Percentiles rank a stretch among this genome's conserved stretches.
phyloP scores from a whole-genome alignment of 1,140 invertebrate genomes.

The Anadara kagoshimensis region DNA sequence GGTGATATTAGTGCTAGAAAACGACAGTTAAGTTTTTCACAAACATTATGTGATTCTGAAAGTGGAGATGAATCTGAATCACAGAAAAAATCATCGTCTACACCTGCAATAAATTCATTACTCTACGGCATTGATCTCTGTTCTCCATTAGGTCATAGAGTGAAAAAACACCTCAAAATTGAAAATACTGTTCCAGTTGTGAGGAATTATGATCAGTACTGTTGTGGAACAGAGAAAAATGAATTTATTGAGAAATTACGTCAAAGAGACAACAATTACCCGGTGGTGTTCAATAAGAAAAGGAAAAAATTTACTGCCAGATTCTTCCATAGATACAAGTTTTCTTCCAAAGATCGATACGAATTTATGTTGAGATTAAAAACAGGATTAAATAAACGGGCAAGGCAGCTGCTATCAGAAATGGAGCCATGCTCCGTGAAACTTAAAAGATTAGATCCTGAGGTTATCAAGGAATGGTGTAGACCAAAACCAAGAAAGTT shows the following conservation, averaged over 20 bases:
- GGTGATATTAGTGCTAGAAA: slow-evolving; percentile 28
- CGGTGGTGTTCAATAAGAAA: slow-evolving; percentile 53
- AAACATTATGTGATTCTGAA: slow-evolving; percentile 42
- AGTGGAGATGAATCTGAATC: slow-evolving; percentile 32
- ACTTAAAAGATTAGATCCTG: slow-evolving; percentile 42
- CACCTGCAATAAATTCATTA: slow-evolving; percentile 36
- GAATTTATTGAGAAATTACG: slow-evolving; percentile 54
- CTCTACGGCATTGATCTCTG: slow-evolving; percentile 54
- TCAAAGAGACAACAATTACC: slow-evolving; percentile 44
- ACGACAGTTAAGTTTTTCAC: slow-evolving; percentile 40
- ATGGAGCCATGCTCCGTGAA: slow-evolving; percentile 46
- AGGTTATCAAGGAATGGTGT: slow-evolving; percentile 50
- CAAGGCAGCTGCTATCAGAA: slow-evolving; percentile 37
- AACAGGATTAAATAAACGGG: slow-evolving; percentile 53
- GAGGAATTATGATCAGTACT: slow-evolving; percentile 49
- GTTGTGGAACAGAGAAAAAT: slow-evolving; percentile 48
- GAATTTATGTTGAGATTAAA: slow-evolving; percentile 49
- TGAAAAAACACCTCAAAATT: slow-evolving; percentile 57
- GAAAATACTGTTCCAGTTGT: slow-evolving; percentile 45
- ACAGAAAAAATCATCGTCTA: slow-evolving; percentile 22
- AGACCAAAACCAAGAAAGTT: slow-evolving; percentile 22
- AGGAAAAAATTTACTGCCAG: slow-evolving; percentile 38
- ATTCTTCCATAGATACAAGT: slow-evolving; percentile 56
- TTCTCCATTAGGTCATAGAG: slow-evolving; percentile 54
- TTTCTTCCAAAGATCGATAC: slow-evolving; percentile 43